Evolutionary conservation across 1,140 invertebrate species (phyloP).

Genomic region (Oryzaephilus surinamensis): DNA sequence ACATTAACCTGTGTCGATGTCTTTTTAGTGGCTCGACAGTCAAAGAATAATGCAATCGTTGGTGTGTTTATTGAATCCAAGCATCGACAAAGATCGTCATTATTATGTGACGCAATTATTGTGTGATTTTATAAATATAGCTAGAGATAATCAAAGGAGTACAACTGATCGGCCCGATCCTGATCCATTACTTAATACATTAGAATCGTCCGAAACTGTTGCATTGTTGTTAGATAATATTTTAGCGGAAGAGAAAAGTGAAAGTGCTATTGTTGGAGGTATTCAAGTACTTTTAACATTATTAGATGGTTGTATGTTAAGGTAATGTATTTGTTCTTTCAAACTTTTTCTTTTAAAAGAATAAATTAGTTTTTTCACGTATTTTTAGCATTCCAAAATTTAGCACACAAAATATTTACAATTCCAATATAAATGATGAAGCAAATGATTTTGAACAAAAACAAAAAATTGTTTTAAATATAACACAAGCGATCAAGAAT

Average conservation of each 20-base stretch:
- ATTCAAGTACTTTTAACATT: constrained; percentile 67
- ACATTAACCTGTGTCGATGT: constrained; percentile 1
- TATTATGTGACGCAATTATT: constrained; percentile 71
- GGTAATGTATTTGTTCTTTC: constrained; percentile 15
- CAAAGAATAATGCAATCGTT: constrained; percentile 74
- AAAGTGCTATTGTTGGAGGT: constrained; percentile 68
- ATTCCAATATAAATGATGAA: constrained; percentile 28
- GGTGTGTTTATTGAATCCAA: constrained; percentile 66
- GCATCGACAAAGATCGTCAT: constrained; percentile 62
- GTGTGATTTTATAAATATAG: constrained; percentile 65
- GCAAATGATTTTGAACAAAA: constrained; percentile 39
- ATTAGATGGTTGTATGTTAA: constrained; percentile 43
- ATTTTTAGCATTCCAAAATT: constrained; percentile 24
- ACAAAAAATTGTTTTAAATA: constrained; percentile 45
- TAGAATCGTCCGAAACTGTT: constrained; percentile 65
- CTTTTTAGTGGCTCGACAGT: constrained; percentile 79
- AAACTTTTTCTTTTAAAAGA: constrained; percentile 5
- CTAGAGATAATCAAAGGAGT: constrained; percentile 53
- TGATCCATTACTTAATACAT: constrained; percentile 54
- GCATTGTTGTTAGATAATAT: constrained; percentile 59
- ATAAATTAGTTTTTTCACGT: not conserved
- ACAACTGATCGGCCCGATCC: constrained; percentile 46
- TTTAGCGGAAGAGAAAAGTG: constrained; percentile 52
- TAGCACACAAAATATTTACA: constrained; percentile 21
- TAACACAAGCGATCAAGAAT: constrained; percentile 51